Conservation (phyloP, 2,113 vertebrate genomes). For the Phalacrocorax pelagicus region DNA sequence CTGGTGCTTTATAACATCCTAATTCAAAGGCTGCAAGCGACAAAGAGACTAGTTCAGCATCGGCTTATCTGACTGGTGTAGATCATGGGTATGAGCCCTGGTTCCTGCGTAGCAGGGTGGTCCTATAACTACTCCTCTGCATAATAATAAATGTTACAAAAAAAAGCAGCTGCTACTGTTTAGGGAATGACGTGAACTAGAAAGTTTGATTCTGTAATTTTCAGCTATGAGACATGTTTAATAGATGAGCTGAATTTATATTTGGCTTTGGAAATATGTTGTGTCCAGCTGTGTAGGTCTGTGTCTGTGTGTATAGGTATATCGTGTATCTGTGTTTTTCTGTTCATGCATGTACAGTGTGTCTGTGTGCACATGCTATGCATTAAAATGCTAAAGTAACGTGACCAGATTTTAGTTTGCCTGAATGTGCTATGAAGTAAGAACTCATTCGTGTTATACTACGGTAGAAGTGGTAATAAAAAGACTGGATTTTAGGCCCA, state of each 20-base stretch:
- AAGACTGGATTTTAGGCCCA: background rate
- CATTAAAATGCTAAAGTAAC: background rate
- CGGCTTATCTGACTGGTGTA: background rate
- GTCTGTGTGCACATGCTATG: background rate
- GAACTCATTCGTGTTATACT: background rate
- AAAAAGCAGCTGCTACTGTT: background rate
- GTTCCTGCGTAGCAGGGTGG: background rate
- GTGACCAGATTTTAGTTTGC: background rate
- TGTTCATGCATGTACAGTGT: background rate
- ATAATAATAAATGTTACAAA: background rate
- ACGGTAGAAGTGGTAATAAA: background rate
- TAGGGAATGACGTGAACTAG: background rate
- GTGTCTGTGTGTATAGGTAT: too few relatives aligned
- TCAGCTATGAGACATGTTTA: background rate
- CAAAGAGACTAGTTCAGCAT: background rate
- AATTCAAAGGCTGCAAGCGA: background rate
- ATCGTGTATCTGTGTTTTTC: background rate
- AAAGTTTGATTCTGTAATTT: background rate
- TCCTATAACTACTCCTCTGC: background rate
- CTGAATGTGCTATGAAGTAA: background rate
- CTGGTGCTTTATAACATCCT: background rate
- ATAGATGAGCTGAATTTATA: background rate
- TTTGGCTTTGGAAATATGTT: background rate
- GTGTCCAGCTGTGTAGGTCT: accelerated
- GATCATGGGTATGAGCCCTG: background rate